Conservation (phyloP, 2,797 vertebrate genomes). For the Atherinosoma microstoma region DNA sequence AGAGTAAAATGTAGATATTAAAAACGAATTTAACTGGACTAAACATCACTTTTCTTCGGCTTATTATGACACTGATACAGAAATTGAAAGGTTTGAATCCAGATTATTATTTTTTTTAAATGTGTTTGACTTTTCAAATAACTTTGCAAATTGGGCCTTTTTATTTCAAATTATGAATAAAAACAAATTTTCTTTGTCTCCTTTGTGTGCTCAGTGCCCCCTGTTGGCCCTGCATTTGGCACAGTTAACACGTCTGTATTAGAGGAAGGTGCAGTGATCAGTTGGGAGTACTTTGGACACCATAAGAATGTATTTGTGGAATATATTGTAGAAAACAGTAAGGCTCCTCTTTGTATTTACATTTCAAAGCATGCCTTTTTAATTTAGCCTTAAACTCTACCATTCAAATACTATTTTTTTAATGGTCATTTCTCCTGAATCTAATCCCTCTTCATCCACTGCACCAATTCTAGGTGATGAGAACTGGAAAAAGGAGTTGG, state of each 20-base stretch:
- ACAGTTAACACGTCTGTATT: constrained; percentile 88
- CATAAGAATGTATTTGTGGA: constrained; percentile 95
- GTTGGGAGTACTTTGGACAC: constrained; percentile 94
- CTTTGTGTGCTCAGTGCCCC: constrained; percentile 85
- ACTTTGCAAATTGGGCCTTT: not conserved
- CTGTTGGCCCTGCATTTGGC: constrained; percentile 88
- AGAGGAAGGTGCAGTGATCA: constrained; percentile 91
- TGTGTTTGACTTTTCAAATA: not conserved
- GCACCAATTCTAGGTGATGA: constrained; percentile 89
- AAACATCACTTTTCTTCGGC: not conserved
- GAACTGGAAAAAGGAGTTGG: constrained; percentile 93
- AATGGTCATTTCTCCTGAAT: constrained; percentile 10
- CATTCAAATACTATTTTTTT: not conserved
- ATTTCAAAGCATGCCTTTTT: constrained; percentile 28
- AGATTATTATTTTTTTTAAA: not conserved
- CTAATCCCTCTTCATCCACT: constrained; percentile 46
- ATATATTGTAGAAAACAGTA: constrained; percentile 96
- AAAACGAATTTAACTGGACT: not conserved
- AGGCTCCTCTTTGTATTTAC: constrained; percentile 75
- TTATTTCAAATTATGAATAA: constrained; percentile 18
- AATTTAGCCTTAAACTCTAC: constrained; percentile 4
- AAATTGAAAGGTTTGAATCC: constrained; percentile 5
- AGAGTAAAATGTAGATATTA: not conserved
- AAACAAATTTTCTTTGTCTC: constrained; percentile 56
- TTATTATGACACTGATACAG: not conserved